Evolutionary conservation across 2,888 invertebrate species (phyloP).

Genomic region (Nezara viridula): DNA sequence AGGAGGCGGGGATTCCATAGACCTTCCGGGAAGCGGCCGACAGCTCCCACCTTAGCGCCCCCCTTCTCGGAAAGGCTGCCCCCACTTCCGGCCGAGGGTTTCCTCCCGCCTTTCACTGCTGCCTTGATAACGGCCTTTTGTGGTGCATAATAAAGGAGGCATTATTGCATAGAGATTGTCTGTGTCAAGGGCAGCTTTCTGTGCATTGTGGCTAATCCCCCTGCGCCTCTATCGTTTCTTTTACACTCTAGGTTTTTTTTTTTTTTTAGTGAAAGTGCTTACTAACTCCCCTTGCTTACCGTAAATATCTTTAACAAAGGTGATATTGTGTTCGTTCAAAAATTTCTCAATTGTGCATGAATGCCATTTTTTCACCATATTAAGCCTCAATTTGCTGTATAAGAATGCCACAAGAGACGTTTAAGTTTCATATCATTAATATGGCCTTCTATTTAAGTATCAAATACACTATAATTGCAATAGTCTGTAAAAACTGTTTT

Average conservation of each 20-base stretch:
- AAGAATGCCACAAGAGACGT: no score
- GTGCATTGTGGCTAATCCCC: not conserved
- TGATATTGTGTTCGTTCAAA: not conserved
- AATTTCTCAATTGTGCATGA: not conserved
- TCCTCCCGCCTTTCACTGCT: not conserved
- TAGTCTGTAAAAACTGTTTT: no score
- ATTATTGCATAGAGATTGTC: not conserved
- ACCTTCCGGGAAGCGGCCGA: slow-evolving; percentile 1
- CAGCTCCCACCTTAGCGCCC: not conserved
- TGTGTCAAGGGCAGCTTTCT: slow-evolving; percentile 7
- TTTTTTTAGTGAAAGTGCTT: not conserved
- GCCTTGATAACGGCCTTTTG: not conserved
- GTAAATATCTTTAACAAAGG: not conserved
- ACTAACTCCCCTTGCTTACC: not conserved
- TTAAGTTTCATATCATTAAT: no score
- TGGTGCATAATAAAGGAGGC: slow-evolving; percentile 3
- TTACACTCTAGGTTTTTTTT: not conserved
- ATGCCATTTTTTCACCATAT: not conserved
- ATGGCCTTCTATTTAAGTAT: no score
- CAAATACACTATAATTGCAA: no score
- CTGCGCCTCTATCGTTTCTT: not conserved
- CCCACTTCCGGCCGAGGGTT: not conserved
- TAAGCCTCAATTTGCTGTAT: no score
- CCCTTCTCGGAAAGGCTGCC: not conserved
- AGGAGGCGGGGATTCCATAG: no score